phyloP scores from a whole-genome alignment of 2,888 invertebrate genomes.

The Chaitophorus viminalis region DNA sequence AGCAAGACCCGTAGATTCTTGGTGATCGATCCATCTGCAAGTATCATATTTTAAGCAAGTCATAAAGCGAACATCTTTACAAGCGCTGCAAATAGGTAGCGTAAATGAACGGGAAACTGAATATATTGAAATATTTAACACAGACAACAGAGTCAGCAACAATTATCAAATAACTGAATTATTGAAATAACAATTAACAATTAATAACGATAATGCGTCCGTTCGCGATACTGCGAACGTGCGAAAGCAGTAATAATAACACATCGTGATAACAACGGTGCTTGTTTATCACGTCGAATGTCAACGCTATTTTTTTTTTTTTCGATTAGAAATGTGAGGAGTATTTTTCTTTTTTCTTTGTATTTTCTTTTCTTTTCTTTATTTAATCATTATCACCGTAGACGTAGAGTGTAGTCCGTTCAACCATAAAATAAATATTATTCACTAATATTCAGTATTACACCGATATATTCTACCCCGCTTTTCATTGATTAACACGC shows the following conservation, averaged over 20 bases:
- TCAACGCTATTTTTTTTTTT: not conserved
- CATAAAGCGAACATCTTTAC: too few species aligned
- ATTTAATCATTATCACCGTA: not conserved
- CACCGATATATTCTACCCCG: not conserved
- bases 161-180: not conserved
- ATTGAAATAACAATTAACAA: too few species aligned
- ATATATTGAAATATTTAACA: too few species aligned
- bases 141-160: too few species aligned
- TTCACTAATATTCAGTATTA: not conserved
- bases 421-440: not conserved
- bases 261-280: not conserved
- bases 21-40: too few species aligned
- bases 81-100: too few species aligned
- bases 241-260: not conserved
- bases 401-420: not conserved
- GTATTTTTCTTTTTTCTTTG: not conserved
- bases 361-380: not conserved
- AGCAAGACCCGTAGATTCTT: not conserved
- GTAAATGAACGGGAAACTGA: too few species aligned
- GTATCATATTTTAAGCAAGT: too few species aligned
- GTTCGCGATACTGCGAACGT: too few species aligned
- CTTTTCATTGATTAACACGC: not conserved
- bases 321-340: not conserved
- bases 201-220: too few species aligned
- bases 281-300: not conserved